Conservation (phyloP, 2,888 invertebrate species). For the Ennomos erosarius region DNA sequence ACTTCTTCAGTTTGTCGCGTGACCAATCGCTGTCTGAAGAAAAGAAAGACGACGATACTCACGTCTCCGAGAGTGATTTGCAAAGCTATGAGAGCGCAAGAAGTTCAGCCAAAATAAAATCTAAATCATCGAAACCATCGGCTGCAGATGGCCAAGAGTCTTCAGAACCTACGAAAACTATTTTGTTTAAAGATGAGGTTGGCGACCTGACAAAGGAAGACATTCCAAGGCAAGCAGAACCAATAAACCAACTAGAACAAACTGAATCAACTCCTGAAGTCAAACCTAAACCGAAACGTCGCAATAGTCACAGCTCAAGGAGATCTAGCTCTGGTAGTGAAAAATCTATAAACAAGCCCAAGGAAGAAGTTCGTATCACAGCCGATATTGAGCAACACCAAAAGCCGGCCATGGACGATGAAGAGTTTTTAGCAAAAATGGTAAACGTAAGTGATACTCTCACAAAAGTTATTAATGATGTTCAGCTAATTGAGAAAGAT, state of each 20-base stretch:
- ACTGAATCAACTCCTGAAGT: slow-evolving; percentile 39
- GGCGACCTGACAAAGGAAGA: slow-evolving; percentile 44
- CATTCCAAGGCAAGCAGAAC: slow-evolving; percentile 4
- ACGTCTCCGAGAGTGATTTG: slow-evolving; percentile 85
- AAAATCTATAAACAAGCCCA: slow-evolving; percentile 70
- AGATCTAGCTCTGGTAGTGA: slow-evolving; percentile 78
- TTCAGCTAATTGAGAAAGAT: slow-evolving; percentile 87
- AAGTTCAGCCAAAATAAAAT: slow-evolving; percentile 81
- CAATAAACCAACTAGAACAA: slow-evolving; percentile 11
- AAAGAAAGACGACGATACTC: slow-evolving; percentile 86
- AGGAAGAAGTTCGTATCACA: slow-evolving; percentile 60
- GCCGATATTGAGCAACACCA: slow-evolving; percentile 30
- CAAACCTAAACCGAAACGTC: slow-evolving; percentile 65
- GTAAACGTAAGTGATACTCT: slow-evolving; percentile 53
- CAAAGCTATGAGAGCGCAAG: slow-evolving; percentile 89
- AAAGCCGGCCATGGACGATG: slow-evolving; percentile 47
- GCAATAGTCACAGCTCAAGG: slow-evolving; percentile 75
- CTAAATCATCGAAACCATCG: slow-evolving; percentile 64
- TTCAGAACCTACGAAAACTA: slow-evolving; percentile 63
- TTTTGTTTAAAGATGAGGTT: slow-evolving; percentile 64
- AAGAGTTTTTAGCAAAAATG: slow-evolving; percentile 61
- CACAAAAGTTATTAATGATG: slow-evolving; percentile 83
- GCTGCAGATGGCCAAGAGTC: slow-evolving; percentile 64
- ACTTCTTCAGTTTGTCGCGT: slow-evolving; percentile 87
- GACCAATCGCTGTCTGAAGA: slow-evolving; percentile 86